Base-by-base conservation (phyloP, 2,797 vertebrate genomes). In the Chloroceryle amazona region DNA sequence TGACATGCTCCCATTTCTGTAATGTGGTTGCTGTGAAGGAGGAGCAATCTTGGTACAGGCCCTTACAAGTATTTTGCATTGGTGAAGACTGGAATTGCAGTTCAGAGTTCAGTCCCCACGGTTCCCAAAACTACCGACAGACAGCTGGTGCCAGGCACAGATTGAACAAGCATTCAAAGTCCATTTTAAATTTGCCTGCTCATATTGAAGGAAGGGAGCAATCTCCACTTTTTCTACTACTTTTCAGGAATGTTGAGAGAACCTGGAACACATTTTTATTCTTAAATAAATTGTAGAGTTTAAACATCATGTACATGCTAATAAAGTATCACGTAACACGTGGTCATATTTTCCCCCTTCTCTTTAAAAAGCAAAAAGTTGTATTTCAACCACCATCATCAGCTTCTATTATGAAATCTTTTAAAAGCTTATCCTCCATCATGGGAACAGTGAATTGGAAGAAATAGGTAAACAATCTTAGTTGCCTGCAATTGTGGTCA, bases 381-480 rank as follows among this genome's bases (percentile, higher is more conserved):
- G 9, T 68, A 70, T 80, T 95, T 89, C 35, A 82, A 60, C 8
- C 12, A 74, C 37, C 10, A 85, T 76, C 42, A 33, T 62, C 33
- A 91, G 11, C 15, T 80, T 78, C 54, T 90, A 28, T 74, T 81
- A 74, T 10, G 82, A 81, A 93, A 94, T 72, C 33, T 90, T 79
- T 78, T 35, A 3, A 44, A 82, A 78, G 6, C 2, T 81, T 81
- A 71, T 46, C 26, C 11, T 81, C 68, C 71, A 41, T 25, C 61
- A 83, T 61, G 82, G 81, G 82, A 93, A 81, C 4, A 42, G 44
- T 41, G 41, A 88, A 74, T 25, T 86, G 65, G 46, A 89, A 78
- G 52, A 44, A 88, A 81, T n/a, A 63, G 23, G 52, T 74, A 94
- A 96, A 93, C 68, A 93, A 29, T 58, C 70, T n/a, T 33, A 55